Base-by-base conservation (phyloP, 2,797 vertebrate genomes). In the Chiloscyllium punctatum region DNA sequence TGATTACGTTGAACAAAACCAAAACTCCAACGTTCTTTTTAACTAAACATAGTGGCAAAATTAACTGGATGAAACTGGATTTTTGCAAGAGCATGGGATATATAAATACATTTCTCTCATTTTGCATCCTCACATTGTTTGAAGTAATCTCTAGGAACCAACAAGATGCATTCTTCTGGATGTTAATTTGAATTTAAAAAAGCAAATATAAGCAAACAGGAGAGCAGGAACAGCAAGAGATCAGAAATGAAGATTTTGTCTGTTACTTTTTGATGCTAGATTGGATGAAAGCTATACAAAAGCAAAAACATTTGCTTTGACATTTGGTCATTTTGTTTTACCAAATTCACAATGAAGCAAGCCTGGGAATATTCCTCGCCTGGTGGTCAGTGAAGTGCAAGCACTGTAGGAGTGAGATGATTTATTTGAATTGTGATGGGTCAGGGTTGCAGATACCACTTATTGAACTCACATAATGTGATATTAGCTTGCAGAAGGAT, bases 1-100 rank as follows among this genome's bases (percentile, higher is more conserved):
- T 95, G 95, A 96, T 97, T 96, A 97, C 96, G 95, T 77, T 97
- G 97, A 97, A 97, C 96, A 96, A 97, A 96, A 96, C 86, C 96
- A 96, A 51, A 96, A 97, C 96, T 97, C 42, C 96, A 96, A 96
- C 95, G 97, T 97, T 97, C 96, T 96, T 95, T 96, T 96, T 96
- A 96, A 74, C 94, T 95, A 33, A 95, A 95, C 53, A 5, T 48
- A 95, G 16, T 16, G 51, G 27, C 48, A 33, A 95, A 95, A 95
- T 77, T 53, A 95, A 95, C 71, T 95, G 27, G 71, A 51, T 77
- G 2, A 48, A 77, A 95, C 69, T 53, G 42, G 48, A 74, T 51
- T 95, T 95, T 25, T 72, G 23, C 92, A 94, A 69, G 48, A 48
- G 92, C 68, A 71, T 74, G 42, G 27, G 30, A 42, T 27, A 42